Evolutionary conservation across 2,888 invertebrate species (phyloP).

Genomic region (Clistopyga incitator): DNA sequence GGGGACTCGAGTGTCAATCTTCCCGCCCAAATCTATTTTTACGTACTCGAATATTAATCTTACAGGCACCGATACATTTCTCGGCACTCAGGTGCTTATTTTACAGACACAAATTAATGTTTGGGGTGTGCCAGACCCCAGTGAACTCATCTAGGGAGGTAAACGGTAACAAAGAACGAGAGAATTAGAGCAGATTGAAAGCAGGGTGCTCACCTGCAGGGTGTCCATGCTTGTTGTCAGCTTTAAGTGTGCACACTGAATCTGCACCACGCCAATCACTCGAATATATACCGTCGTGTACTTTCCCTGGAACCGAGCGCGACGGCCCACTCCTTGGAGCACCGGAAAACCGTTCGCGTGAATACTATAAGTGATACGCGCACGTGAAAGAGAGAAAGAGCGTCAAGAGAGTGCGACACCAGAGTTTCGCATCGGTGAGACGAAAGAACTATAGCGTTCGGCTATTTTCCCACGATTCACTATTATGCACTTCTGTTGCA

Average conservation of each 20-base stretch:
- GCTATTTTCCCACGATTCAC: constrained; percentile 37
- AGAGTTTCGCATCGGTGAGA: constrained; percentile 2
- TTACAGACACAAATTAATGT: neutral
- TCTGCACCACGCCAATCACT: constrained; percentile 79
- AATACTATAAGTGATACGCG: constrained; percentile 58
- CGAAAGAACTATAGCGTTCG: constrained; percentile 9
- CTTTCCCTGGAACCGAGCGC: constrained; percentile 78
- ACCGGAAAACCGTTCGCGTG: constrained; percentile 64
- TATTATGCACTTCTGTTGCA: constrained; percentile 29
- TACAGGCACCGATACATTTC: no score
- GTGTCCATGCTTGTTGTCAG: constrained; percentile 77
- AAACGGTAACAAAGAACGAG: constrained; percentile 17
- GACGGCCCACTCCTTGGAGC: constrained; percentile 62
- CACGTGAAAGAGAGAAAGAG: constrained; percentile 1
- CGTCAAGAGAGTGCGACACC: neutral
- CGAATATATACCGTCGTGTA: constrained; percentile 81
- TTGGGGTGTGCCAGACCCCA: constrained; percentile 2
- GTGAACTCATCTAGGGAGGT: neutral
- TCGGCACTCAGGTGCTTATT: no score
- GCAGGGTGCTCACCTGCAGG: constrained; percentile 78
- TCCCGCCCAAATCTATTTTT: no score
- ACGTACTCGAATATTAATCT: no score
- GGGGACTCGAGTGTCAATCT: no score
- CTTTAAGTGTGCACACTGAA: constrained; percentile 81
- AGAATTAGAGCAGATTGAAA: constrained; percentile 2